phyloP scores from a whole-genome alignment of 2,113 vertebrate species.

The Lepisosteus oculatus region DNA sequence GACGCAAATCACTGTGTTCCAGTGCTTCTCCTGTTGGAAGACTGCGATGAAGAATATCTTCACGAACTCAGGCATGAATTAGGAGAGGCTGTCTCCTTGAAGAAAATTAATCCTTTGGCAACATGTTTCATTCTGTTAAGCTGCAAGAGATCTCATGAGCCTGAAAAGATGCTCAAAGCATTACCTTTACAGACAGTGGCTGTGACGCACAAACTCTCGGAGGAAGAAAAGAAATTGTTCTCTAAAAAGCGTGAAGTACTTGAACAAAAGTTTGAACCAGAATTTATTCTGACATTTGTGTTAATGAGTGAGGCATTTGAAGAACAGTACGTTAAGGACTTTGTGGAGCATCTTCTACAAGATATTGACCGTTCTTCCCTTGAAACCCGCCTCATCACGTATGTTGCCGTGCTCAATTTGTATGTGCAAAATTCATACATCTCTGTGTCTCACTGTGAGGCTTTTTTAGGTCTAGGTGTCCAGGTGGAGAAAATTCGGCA shows the following conservation, averaged over 20 bases:
- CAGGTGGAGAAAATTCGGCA: conserved; percentile 22
- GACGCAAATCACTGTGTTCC: conserved; percentile 49
- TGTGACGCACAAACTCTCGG: conserved; percentile 58
- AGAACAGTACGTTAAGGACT: conserved; percentile 32
- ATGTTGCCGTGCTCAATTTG: conserved; percentile 56
- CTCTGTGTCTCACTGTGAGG: conserved; percentile 66
- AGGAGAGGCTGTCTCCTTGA: conserved; percentile 33
- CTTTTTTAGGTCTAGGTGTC: conserved; percentile 44
- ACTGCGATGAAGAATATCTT: conserved; percentile 55
- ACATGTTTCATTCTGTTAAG: conserved; percentile 63
- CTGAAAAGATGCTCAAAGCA: conserved; percentile 43
- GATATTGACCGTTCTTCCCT: conserved; percentile 40
- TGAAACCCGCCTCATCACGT: conserved; percentile 49
- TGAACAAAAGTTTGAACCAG: conserved; percentile 31
- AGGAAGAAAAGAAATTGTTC: conserved; percentile 49
- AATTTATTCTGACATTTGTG: conserved; percentile 66
- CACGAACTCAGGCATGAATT: conserved; percentile 45
- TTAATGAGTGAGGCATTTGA: conserved; percentile 59
- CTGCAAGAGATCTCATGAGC: conserved; percentile 57
- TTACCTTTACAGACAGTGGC: conserved; percentile 42
- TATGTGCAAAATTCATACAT: conserved; percentile 54
- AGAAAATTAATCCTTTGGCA: conserved; percentile 39
- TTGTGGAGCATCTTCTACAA: conserved; percentile 52
- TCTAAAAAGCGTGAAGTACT: conserved; percentile 34
- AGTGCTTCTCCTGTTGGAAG: conserved; percentile 62